Conservation (phyloP, 2,797 vertebrate species). For the Chiroxiphia lanceolata region DNA sequence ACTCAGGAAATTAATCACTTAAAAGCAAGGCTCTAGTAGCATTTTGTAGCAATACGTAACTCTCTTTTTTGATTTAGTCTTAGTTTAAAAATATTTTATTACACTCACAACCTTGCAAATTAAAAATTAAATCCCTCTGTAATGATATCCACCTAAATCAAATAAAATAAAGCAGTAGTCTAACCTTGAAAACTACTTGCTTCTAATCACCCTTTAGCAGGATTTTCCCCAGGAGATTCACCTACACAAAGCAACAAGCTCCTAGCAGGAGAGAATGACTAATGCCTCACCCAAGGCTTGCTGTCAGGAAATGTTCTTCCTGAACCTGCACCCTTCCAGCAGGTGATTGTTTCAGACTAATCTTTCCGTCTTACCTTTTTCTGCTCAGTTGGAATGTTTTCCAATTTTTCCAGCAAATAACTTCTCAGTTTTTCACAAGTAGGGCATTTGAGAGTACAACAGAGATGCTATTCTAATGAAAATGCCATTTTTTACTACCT, state of each 20-base stretch:
- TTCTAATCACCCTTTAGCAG: background rate
- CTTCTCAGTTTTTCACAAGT: background rate
- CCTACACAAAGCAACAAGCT: background rate
- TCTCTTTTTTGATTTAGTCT: background rate
- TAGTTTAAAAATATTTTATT: background rate
- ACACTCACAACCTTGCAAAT: background rate
- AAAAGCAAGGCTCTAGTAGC: background rate
- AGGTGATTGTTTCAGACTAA: background rate
- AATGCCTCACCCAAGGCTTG: background rate
- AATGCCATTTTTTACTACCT: background rate
- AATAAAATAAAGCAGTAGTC: background rate
- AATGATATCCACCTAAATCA: background rate
- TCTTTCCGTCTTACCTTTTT: background rate
- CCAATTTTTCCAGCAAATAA: fast-evolving
- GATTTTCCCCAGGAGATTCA: background rate
- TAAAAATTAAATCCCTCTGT: background rate
- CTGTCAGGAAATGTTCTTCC: background rate
- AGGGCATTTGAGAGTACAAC: background rate
- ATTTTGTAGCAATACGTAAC: background rate
- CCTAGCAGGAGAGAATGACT: background rate
- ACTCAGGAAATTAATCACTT: background rate
- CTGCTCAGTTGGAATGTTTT: background rate
- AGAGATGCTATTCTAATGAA: background rate
- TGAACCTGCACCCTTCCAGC: background rate
- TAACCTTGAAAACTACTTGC: background rate